Conservation (phyloP, 2,888 invertebrate species). For the Abscondita cerata region DNA sequence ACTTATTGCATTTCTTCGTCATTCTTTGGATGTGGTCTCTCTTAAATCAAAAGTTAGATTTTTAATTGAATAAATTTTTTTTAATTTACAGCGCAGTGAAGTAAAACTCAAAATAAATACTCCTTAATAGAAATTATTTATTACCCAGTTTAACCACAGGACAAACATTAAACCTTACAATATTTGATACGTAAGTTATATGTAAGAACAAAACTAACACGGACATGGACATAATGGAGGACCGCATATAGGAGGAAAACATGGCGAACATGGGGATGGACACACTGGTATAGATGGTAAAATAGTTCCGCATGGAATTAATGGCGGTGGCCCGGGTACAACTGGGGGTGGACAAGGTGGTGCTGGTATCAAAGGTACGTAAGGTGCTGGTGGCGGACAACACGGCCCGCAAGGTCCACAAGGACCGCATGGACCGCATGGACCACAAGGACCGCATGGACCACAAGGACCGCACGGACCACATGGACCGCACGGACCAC, state of each 20-base stretch:
- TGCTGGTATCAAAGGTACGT: slow-evolving; percentile 34
- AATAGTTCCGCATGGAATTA: slow-evolving; percentile 36
- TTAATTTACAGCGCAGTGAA: no score
- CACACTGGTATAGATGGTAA: slow-evolving; percentile 33
- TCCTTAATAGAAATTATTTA: no score
- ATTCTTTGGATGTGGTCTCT: no score
- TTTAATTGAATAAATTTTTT: no score
- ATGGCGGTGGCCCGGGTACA: slow-evolving; percentile 32
- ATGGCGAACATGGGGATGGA: slow-evolving; percentile 37
- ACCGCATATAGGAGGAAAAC: slow-evolving; percentile 34
- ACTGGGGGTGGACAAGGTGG: slow-evolving; percentile 36
- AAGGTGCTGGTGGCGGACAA: slow-evolving; percentile 38
- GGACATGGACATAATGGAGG: slow-evolving; percentile 42
- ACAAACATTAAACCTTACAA: no score
- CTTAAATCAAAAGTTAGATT: no score
- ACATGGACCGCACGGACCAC: slow-evolving; percentile 44
- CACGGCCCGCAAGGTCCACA: slow-evolving; percentile 33
- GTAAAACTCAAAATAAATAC: no score
- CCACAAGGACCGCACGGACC: slow-evolving; percentile 48
- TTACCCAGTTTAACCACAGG: no score
- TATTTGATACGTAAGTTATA: no score
- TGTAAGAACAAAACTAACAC: slow-evolving; percentile 27
- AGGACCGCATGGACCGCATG: slow-evolving; percentile 58
- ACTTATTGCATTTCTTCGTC: no score
- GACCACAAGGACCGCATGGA: slow-evolving; percentile 58